Percentiles rank a stretch among this genome's conserved stretches.
These are phyloP conservation scores for Oophaga pumilio DNA, from an alignment of 2,113 vertebrate species.

Conservation along the genomic window DNA sequence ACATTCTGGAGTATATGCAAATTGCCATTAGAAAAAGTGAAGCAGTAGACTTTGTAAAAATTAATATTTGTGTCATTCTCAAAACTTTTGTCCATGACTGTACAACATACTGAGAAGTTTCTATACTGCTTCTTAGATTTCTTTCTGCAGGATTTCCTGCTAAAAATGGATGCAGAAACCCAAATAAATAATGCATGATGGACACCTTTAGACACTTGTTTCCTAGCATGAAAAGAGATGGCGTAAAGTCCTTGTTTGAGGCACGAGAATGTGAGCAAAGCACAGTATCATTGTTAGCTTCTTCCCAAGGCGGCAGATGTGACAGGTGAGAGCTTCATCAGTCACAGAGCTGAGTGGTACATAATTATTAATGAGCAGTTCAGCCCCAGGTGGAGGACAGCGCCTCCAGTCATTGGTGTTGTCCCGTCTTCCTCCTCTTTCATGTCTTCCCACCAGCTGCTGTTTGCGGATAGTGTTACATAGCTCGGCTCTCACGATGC, in stretches of 20 bases:
- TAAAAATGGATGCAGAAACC: not conserved
- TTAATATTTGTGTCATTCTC: too few species aligned
- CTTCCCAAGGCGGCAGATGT: conserved; percentile 29
- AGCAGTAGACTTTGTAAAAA: too few species aligned
- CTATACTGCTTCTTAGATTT: not conserved
- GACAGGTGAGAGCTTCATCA: conserved; percentile 42
- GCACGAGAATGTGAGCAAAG: not conserved
- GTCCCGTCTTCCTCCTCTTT: conserved; percentile 2
- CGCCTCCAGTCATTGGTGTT: conserved; percentile 35
- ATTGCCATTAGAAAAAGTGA: too few species aligned
- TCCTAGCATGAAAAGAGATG: not conserved
- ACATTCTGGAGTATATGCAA: too few species aligned
- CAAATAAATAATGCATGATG: conserved; percentile 19
- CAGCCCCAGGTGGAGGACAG: conserved; percentile 40
- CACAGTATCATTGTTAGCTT: conserved; percentile 35
- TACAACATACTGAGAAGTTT: not conserved
- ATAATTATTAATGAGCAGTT: conserved; percentile 40
- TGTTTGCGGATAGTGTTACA: not conserved
- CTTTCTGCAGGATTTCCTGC: not conserved
- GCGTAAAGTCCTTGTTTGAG: conserved; percentile 9
- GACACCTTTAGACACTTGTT: not conserved
- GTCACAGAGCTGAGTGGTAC: conserved; percentile 3
- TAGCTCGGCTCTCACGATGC: conserved; percentile 7
- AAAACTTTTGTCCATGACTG: too few species aligned
- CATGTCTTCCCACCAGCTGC: conserved; percentile 4